phyloP scores from a whole-genome alignment of 1,140 invertebrate genomes.

The Cherax destructor region DNA sequence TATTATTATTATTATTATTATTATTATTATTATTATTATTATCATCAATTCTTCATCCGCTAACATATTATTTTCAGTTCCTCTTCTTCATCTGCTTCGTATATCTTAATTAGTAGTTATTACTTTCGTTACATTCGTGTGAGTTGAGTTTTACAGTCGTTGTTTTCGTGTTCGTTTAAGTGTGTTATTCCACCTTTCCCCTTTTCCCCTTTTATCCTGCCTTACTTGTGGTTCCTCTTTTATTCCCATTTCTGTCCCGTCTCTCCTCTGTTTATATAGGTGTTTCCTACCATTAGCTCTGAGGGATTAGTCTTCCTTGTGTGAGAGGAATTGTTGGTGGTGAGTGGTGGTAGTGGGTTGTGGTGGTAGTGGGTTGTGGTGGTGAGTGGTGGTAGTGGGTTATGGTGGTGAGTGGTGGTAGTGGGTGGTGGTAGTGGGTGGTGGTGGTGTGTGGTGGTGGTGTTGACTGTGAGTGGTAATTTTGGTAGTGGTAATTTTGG shows the following conservation, averaged over 20 bases:
- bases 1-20: too few species aligned
- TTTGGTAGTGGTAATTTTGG: background rate
- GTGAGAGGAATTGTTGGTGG: slow-evolving; percentile 1
- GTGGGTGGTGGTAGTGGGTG: background rate
- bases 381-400: background rate
- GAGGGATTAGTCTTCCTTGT: background rate
- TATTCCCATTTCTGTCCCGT: slow-evolving; percentile 7
- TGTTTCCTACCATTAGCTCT: background rate
- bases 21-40: too few species aligned
- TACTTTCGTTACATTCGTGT: too few species aligned
- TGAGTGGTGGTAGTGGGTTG: background rate
- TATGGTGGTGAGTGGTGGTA: background rate
- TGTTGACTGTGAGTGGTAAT: background rate
- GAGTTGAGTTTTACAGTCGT: too few species aligned
- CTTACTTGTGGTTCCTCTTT: slow-evolving; percentile 25
- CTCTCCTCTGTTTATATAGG: slow-evolving; percentile 27
- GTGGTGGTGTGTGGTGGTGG: background rate
- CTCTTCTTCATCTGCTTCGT: too few species aligned
- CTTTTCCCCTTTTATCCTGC: slow-evolving; percentile 25
- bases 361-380: background rate
- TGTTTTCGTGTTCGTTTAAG: too few species aligned
- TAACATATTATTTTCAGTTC: too few species aligned
- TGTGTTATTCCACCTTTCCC: background rate
- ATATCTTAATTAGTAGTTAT: too few species aligned
- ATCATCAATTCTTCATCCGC: too few species aligned